These are phyloP conservation scores for Craniophora ligustri DNA, from an alignment of 2,888 invertebrate genomes.

Conservation along the genomic window DNA sequence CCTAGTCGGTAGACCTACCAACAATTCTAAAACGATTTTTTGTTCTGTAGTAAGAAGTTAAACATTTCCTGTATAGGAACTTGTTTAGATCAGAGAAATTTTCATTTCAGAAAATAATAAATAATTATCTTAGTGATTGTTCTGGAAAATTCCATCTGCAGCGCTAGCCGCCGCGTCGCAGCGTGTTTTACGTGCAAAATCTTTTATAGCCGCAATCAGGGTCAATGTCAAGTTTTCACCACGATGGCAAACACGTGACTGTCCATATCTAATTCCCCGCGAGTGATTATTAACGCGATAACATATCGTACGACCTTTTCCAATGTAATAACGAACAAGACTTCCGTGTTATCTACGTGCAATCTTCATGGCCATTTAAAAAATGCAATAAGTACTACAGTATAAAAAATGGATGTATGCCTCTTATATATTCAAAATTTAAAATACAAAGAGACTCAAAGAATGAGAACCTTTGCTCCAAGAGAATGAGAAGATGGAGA, in stretches of 20 bases:
- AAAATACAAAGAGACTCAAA: no score
- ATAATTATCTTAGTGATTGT: neutral
- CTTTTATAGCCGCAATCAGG: conserved; percentile 1
- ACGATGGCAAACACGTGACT: conserved; percentile 33
- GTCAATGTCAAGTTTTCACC: conserved; percentile 28
- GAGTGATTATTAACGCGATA: conserved; percentile 41
- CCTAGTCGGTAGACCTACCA: no score
- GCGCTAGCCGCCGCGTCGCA: neutral
- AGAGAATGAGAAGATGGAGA: no score
- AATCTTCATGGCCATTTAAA: conserved; percentile 40
- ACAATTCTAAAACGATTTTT: no score
- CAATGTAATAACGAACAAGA: conserved; percentile 10
- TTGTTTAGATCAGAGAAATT: no score
- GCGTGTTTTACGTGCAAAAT: neutral
- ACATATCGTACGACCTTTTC: conserved; percentile 28
- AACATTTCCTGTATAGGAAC: no score
- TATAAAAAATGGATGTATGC: conserved; percentile 19
- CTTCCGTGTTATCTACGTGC: conserved; percentile 43
- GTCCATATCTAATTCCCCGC: conserved; percentile 15
- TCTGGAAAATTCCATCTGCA: neutral
- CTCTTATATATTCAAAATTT: neutral
- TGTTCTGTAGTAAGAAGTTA: no score
- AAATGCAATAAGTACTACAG: conserved; percentile 12
- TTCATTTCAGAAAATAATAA: neutral
- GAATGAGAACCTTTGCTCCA: no score